Conservation (phyloP, 2,797 vertebrate genomes). For the Coracias cyanogaster region DNA sequence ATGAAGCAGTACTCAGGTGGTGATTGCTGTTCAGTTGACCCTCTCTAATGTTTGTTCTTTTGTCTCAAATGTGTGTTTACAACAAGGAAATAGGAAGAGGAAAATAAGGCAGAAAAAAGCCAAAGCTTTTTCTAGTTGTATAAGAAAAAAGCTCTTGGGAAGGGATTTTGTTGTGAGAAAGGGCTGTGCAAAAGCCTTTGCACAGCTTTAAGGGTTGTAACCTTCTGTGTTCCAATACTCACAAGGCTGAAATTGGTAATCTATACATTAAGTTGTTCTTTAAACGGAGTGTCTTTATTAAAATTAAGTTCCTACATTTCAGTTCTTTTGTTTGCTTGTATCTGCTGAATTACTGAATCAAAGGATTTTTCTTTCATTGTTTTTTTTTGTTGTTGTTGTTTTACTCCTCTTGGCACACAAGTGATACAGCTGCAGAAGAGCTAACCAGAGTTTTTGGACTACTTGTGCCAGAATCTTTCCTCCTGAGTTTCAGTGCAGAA, state of each 20-base stretch:
- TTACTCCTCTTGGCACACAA: background rate
- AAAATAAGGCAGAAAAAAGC: background rate
- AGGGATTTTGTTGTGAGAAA: background rate
- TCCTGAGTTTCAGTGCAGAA: background rate
- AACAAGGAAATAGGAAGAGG: background rate
- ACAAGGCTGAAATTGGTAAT: background rate
- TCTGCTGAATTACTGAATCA: background rate
- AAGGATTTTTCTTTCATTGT: background rate
- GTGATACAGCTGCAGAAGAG: background rate
- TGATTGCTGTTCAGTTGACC: background rate
- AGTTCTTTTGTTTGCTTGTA: background rate
- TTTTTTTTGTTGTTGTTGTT: background rate
- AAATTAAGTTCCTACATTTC: background rate
- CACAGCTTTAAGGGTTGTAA: background rate
- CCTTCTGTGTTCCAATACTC: background rate
- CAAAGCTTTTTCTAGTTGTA: background rate
- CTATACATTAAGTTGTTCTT: background rate
- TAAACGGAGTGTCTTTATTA: background rate
- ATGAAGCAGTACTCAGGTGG: background rate
- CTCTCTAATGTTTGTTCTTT: background rate
- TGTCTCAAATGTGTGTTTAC: background rate
- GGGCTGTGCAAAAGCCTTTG: background rate
- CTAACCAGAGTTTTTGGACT: background rate
- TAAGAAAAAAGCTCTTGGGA: background rate
- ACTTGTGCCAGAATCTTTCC: background rate